These are phyloP conservation scores for Morbakka virulenta DNA, from an alignment of 30 jellyfish, hydroid and myxozoan genomes.

Conservation along the genomic window DNA sequence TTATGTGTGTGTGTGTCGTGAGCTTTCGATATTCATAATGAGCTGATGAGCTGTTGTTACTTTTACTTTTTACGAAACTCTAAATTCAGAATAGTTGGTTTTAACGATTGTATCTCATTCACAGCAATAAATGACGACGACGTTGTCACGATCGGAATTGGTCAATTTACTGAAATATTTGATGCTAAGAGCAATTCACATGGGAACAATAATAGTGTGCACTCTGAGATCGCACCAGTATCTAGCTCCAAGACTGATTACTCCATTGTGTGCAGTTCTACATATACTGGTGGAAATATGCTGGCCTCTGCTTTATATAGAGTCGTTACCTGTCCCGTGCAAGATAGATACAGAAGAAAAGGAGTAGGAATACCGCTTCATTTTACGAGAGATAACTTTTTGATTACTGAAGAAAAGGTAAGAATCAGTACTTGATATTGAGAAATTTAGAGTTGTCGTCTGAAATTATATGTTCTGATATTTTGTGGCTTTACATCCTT, in stretches of 20 bases:
- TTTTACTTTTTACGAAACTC: too few species aligned
- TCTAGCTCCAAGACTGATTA: constrained; percentile 51
- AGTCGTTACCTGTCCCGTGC: constrained; percentile 71
- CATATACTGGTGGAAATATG: constrained; percentile 91
- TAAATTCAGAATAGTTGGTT: too few species aligned
- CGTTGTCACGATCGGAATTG: constrained; percentile 95
- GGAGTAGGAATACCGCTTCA: constrained; percentile 58
- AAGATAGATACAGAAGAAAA: constrained; percentile 70
- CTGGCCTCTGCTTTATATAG: constrained; percentile 72
- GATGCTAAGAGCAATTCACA: constrained; percentile 89
- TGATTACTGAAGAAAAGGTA: constrained; percentile 59
- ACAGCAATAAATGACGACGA: too few species aligned
- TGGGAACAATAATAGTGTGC: constrained; percentile 55
- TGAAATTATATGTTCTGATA: too few species aligned
- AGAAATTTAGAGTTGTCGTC: too few species aligned
- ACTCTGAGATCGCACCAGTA: constrained; percentile 66
- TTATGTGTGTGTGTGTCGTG: too few species aligned
- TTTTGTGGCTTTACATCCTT: too few species aligned
- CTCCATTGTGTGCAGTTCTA: constrained; percentile 70
- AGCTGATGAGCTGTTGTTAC: too few species aligned
- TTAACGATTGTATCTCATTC: too few species aligned
- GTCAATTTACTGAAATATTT: too few species aligned
- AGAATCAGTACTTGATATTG: too few species aligned
- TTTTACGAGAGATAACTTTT: constrained; percentile 18
- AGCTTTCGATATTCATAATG: too few species aligned